Base-by-base conservation (phyloP, 2,113 vertebrate genomes). In the Arenaria interpres region DNA sequence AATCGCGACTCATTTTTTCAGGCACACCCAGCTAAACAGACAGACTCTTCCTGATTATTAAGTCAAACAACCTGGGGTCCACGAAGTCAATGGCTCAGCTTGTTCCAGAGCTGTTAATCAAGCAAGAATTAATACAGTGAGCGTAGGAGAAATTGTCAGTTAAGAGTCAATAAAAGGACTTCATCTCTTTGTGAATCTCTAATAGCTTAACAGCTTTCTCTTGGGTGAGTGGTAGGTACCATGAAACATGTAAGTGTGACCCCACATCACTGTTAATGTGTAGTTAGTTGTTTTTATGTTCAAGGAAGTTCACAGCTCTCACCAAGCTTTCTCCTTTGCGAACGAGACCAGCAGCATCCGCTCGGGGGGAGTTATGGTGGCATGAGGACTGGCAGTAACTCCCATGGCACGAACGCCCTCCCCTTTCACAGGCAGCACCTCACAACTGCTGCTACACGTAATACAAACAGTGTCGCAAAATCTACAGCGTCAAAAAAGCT, bases 301-400 rank as follows among this genome's bases (percentile, higher is more conserved):
- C 48, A 95, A 33, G 62, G 73, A 94, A 89, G 13, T 57, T 76
- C 69, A 41, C 15, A 54, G 80, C 35, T 78, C 87, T 76, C 57
- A 68, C 39, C 39, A 72, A n/a, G 45, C 20, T 66, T 91, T 79
- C 73, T 53, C 62, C 71, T 85, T 62, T 60, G 50, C 33, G 60
- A 67, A 67, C 13, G 11, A n/a, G 17, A 19, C 9, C 0, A 0
- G 57, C 66, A 60, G n/a, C 54, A 43, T 19, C 33, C 0, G 0
- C 35, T 72, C 78, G 2, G 6, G 71, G 71, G 22, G 50, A 62
- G 14, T 6, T 4, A 56, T 2, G 18, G 45, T 0, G 3, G 28
- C 53, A 25, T 0, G 4, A 85, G 18, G 41, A n/a, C 12, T n/a
- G 28, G 56, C 45, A 95, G 50, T 23, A 72, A 57, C 23, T 72